Evolutionary conservation across 1,140 invertebrate species (phyloP).

Genomic region (Chelonus insularis): DNA sequence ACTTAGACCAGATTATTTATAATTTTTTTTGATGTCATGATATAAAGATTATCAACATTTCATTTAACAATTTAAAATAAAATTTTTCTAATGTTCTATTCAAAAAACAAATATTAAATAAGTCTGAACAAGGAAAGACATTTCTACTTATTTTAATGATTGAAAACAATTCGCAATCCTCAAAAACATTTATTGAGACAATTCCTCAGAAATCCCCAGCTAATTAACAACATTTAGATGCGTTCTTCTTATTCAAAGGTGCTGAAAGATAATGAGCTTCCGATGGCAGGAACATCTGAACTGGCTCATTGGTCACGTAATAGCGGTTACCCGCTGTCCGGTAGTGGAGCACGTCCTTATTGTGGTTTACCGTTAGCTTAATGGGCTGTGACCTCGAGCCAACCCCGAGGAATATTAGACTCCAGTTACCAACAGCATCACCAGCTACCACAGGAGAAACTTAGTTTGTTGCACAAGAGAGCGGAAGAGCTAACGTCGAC

Average conservation of each 20-base stretch:
- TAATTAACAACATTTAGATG: no score
- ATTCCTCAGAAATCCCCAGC: no score
- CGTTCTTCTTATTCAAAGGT: not conserved
- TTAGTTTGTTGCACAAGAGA: constrained; percentile 46
- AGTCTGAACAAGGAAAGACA: no score
- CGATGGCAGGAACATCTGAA: constrained; percentile 21
- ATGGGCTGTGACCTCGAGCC: constrained; percentile 51
- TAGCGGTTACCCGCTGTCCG: constrained; percentile 36
- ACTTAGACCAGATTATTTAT: no score
- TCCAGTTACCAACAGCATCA: not conserved
- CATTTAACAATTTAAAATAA: no score
- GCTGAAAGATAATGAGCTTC: constrained; percentile 17
- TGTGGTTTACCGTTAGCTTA: constrained; percentile 48
- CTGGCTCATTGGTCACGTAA: constrained; percentile 26
- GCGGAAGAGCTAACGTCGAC: constrained; percentile 38
- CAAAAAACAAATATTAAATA: no score
- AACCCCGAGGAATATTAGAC: constrained; percentile 3
- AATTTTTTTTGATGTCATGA: no score
- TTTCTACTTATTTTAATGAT: no score
- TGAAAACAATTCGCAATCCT: no score
- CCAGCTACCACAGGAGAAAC: constrained; percentile 33
- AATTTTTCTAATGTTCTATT: no score
- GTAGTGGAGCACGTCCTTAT: constrained; percentile 49
- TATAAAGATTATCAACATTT: no score
- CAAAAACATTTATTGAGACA: no score